Evolutionary conservation across 2,888 invertebrate genomes (phyloP), one percentile per base, ranked within the genome.

Genomic region (Allygus modestus): DNA sequence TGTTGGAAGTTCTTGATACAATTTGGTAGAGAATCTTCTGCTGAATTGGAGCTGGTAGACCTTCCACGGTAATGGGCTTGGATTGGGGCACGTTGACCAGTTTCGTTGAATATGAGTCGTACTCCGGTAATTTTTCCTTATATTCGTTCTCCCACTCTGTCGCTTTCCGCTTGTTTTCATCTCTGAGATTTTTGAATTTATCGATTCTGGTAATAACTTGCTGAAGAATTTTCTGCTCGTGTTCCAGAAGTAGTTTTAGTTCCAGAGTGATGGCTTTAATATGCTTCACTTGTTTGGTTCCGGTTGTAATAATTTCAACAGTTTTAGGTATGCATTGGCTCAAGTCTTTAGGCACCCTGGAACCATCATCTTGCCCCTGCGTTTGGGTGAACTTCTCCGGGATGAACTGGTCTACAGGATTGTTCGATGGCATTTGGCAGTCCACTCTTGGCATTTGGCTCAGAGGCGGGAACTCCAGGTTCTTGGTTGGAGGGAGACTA

Each of bases 1-100:
- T 65, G 65, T 65, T 65, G 5, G 65, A 65, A 28, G 65, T 65
- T 65, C 65, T 65, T 0, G 65, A 65, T 28, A 65, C 65, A 28
- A 65, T 65, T 15, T 65, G 65, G 31, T 28, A 65, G 28, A 65
- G 65, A 15, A 65, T 65, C 65, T 65, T 65, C 31, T 65, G 65
- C 65, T 65, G 65, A 15, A 65, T 17, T 9, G 65, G 65, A 1
- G 28, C 65, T 31, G 65, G 65, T n/a, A 65, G 7, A 17, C 65
- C 65, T 28, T 65, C 65, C 15, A 65, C 65, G 15, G 65, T 15
- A n/a, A 65, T 65, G 15, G 26, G 26, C 31, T 65, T 9, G 15
- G 65, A 28, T 28, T 65, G 65, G 5, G 65, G 65, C 12, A 65
- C 65, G 65, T 65, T 65, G 4, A 65, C 65, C 65, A 65, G 31